These are phyloP conservation scores for Frankliniella fusca DNA, from an alignment of 2,888 invertebrate species.

Conservation along the genomic window DNA sequence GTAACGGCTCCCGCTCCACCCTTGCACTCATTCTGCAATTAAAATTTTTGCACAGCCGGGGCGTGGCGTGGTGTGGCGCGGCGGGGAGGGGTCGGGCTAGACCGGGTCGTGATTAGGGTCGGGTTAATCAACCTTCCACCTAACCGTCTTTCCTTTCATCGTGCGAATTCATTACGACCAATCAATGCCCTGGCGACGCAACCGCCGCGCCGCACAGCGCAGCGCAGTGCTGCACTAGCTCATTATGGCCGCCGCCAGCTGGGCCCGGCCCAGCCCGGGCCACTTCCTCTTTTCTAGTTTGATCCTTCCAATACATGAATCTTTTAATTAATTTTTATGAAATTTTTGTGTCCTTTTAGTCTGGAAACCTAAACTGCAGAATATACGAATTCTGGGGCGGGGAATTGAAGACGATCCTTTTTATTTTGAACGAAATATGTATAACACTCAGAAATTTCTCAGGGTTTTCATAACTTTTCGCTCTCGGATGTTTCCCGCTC, in stretches of 20 bases:
- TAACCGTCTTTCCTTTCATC: conserved; percentile 15
- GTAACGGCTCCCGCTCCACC: conserved; percentile 5
- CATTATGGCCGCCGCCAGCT: neutral
- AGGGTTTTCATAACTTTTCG: too few relatives aligned
- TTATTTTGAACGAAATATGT: too few relatives aligned
- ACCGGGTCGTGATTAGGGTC: neutral
- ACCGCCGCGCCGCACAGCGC: neutral
- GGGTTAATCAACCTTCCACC: conserved; percentile 5
- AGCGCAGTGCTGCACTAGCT: neutral
- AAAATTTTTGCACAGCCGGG: conserved; percentile 11
- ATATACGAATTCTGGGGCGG: too few relatives aligned
- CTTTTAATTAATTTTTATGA: too few relatives aligned
- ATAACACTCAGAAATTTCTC: too few relatives aligned
- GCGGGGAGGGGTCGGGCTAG: neutral
- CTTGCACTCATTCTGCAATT: conserved; percentile 26
- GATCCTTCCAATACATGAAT: too few relatives aligned
- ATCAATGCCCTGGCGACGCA: neutral
- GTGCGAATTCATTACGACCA: conserved; percentile 23
- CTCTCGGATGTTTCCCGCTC: too few relatives aligned
- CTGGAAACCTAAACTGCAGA: too few relatives aligned
- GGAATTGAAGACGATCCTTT: too few relatives aligned
- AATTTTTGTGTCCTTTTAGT: too few relatives aligned
- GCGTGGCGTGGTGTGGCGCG: neutral
- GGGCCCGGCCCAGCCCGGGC: neutral
- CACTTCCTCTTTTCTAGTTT: neutral